Evolutionary conservation across 2,888 invertebrate genomes (phyloP).

Genomic region (Agriotes lineatus): DNA sequence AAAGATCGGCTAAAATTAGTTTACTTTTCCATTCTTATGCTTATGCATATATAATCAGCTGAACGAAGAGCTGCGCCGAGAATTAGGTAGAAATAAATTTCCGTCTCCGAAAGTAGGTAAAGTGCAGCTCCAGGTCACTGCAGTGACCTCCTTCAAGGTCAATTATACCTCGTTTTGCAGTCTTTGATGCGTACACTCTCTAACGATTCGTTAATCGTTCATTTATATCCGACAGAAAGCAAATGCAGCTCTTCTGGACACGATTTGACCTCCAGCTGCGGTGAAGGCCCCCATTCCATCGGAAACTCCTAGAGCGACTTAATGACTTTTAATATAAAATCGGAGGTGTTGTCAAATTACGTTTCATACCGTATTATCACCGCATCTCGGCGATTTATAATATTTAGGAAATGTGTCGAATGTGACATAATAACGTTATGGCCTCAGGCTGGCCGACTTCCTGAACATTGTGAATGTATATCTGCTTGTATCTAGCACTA

Average conservation of each 20-base stretch:
- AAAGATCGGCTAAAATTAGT: neutral
- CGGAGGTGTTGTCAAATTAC: conserved; percentile 24
- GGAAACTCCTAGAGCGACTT: neutral
- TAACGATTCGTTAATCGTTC: conserved; percentile 24
- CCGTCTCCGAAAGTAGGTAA: conserved; percentile 61
- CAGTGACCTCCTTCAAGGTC: conserved; percentile 65
- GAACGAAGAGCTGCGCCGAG: conserved; percentile 21
- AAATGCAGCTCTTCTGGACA: conserved; percentile 16
- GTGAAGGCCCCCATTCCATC: conserved; percentile 6
- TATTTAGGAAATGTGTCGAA: conserved; percentile 11
- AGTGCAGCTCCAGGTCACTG: conserved; percentile 63
- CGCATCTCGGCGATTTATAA: conserved; percentile 6
- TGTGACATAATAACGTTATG: conserved; percentile 1
- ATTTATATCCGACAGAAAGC: conserved; percentile 23
- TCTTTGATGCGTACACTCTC: conserved; percentile 28
- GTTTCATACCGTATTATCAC: neutral
- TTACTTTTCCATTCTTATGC: neutral
- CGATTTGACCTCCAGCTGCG: conserved; percentile 21
- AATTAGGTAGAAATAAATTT: conserved; percentile 38
- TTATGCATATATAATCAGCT: neutral
- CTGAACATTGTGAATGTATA: neutral
- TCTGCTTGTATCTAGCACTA: no score
- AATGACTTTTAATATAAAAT: conserved; percentile 27
- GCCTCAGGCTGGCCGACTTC: neutral
- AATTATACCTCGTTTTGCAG: conserved; percentile 58